Evolutionary conservation across 2,797 vertebrate species (phyloP).

Genomic region (Rhinophrynus dorsalis): DNA sequence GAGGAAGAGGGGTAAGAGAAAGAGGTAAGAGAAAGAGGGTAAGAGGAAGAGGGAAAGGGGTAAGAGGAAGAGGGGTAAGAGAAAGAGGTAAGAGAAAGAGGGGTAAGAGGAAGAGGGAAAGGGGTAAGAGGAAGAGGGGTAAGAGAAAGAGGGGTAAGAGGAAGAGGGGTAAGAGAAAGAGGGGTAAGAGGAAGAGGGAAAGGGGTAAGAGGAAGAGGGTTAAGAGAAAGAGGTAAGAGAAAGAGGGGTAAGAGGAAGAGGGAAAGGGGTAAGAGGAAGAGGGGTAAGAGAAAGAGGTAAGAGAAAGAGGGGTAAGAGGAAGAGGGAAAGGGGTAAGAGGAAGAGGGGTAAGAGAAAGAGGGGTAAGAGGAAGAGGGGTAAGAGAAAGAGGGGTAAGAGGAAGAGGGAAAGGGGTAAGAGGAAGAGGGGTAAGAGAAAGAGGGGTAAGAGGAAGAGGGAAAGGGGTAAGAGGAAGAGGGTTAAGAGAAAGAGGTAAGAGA

Average conservation of each 20-base stretch:
- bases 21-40: not conserved
- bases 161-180: too few species aligned
- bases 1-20: not conserved
- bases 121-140: too few species aligned
- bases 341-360: not conserved
- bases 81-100: too few species aligned
- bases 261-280: too few species aligned
- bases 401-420: not conserved
- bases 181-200: too few species aligned
- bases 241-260: not conserved
- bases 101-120: too few species aligned
- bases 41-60: not conserved
- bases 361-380: not conserved
- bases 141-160: too few species aligned
- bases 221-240: too few species aligned
- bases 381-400: not conserved
- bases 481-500: not conserved
- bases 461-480: not conserved
- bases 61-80: not conserved
- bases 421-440: not conserved
- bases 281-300: not conserved
- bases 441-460: not conserved
- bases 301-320: not conserved
- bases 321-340: not conserved
- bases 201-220: too few species aligned